Conservation (phyloP, 2,797 vertebrate species). For the Tenualosa ilisha region DNA sequence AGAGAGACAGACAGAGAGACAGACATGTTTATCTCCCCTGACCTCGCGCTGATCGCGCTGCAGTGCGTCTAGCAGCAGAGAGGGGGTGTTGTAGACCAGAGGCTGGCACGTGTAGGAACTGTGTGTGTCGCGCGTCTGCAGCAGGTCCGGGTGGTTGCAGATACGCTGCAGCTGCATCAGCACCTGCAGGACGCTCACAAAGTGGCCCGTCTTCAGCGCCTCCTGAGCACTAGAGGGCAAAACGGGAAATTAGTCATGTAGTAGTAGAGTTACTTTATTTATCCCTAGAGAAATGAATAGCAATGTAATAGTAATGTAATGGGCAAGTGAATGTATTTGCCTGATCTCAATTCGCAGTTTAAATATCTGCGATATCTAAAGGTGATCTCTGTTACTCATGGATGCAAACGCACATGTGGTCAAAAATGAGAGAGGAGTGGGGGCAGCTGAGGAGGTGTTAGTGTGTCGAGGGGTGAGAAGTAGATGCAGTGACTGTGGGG, state of each 20-base stretch:
- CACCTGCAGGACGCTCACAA: constrained; percentile 90
- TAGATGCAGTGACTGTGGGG: no score
- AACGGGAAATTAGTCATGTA: background rate
- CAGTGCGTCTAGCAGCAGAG: constrained; percentile 80
- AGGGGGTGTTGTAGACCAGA: constrained; percentile 79
- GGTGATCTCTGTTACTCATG: no score
- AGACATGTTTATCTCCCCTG: background rate
- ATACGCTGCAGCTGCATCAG: constrained; percentile 91
- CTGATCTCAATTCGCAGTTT: no score
- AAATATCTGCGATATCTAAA: no score
- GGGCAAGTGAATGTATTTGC: no score
- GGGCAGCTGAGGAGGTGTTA: no score
- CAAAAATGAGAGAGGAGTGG: no score
- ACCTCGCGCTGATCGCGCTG: constrained; percentile 81
- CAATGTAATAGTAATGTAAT: no score
- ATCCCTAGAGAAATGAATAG: no score
- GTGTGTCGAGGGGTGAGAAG: no score
- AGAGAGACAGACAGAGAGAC: background rate
- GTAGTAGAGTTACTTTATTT: background rate
- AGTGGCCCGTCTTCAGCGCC: constrained; percentile 90
- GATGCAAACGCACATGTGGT: no score
- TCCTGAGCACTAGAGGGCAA: constrained; percentile 80
- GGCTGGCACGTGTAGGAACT: constrained; percentile 78
- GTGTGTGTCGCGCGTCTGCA: constrained; percentile 77
- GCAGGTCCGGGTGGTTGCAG: constrained; percentile 91